Evolutionary conservation across 2,113 vertebrate species (phyloP), one percentile per base, ranked within the genome.

Genomic region (Artemisiospiza belli): DNA sequence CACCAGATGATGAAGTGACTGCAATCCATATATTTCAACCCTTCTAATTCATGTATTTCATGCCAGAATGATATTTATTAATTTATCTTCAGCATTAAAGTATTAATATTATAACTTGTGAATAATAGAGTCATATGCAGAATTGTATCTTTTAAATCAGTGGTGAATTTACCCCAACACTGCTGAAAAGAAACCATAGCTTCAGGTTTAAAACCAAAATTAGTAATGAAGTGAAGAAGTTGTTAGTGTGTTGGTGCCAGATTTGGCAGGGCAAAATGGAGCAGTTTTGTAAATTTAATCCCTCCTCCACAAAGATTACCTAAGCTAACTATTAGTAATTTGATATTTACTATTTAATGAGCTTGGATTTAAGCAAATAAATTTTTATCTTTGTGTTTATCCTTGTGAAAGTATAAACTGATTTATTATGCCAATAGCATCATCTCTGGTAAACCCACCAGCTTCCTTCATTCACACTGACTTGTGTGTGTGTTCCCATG

Each of bases 311-410:
- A 82, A 91, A 69, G 9, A 30, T 70, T 75, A 28, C 35, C 25
- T 49, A 59, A 67, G 3, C 1, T 55, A 82, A 35, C 49, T 75
- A n/a, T 58, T 91, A 62, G 25, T 81, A 57, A 77, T 92, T 88
- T 77, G 43, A 47, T 90, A 61, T 59, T 90, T 83, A 57, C 47
- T 80, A 39, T 86, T 94, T 94, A 95, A 87, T 68, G 59, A 95
- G 62, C 46, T 84, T 1, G 0, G 30, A 70, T 87, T 89, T 76
- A 86, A 81, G 39, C 43, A 92, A 88, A 86, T 77, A 62, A 27
- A 44, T 81, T 88, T 93, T 27, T 30, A 19, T 75, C 37, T 69
- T 89, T 85, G 24, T 89, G 37, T 83, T 89, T 94, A 47, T 89
- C 46, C 28, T 90, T 46, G 33, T 62, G 58, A 73, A 94, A 80